Percentiles rank a stretch among this genome's conserved stretches.
These are phyloP conservation scores for Trichonephila inaurata DNA, from an alignment of 1,140 invertebrate species.

Conservation along the genomic window DNA sequence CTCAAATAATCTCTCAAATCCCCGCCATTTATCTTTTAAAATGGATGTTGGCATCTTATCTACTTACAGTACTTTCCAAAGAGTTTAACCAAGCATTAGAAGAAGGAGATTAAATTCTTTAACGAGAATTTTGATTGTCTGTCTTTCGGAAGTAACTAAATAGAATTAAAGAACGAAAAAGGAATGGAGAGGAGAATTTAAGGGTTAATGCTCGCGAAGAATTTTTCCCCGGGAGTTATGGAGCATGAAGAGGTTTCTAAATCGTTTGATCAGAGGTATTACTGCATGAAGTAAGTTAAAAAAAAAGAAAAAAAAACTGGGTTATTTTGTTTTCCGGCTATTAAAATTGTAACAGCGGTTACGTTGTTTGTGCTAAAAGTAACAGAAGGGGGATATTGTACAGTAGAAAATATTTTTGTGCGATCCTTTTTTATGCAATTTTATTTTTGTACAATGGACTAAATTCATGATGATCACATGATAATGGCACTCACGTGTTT, in stretches of 20 bases:
- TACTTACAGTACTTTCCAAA: conserved; percentile 51
- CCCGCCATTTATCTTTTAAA: conserved; percentile 61
- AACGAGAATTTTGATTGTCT: conserved; percentile 55
- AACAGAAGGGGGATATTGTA: too few species aligned
- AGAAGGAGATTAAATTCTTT: conserved; percentile 48
- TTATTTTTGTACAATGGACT: too few species aligned
- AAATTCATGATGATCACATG: too few species aligned
- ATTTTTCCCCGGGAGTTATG: too few species aligned
- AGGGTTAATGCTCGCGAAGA: not conserved
- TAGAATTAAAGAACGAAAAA: conserved; percentile 8
- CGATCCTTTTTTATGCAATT: too few species aligned
- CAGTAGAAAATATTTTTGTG: too few species aligned
- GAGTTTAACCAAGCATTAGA: conserved; percentile 65
- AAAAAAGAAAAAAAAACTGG: too few species aligned
- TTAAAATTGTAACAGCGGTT: too few species aligned
- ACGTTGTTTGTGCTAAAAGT: too few species aligned
- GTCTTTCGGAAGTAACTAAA: not conserved
- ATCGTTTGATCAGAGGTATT: conserved; percentile 10
- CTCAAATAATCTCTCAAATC: conserved; percentile 44
- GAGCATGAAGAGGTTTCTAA: not conserved
- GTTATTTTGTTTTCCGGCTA: too few species aligned
- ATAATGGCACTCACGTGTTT: too few species aligned
- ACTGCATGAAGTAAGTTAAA: too few species aligned
- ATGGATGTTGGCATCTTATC: conserved; percentile 64
- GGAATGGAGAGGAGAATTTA: not conserved